Percentiles rank a stretch among this genome's conserved stretches.
Evolutionary conservation across 2,113 vertebrate species (phyloP).

Genomic region (Ifrita kowaldi): DNA sequence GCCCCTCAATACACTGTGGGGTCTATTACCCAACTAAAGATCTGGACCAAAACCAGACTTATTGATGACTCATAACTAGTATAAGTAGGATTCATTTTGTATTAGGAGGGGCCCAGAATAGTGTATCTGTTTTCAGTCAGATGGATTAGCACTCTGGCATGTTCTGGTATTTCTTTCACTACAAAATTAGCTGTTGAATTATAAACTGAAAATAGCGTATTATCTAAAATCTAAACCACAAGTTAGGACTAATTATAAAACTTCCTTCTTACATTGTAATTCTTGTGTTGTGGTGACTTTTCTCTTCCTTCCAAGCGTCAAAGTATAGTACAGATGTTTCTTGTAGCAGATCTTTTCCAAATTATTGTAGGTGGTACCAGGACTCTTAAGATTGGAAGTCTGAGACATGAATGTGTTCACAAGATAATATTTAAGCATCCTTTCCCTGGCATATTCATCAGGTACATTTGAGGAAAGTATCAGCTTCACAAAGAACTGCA

Average conservation of each 20-base stretch:
- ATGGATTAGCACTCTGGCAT: neutral
- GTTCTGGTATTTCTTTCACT: neutral
- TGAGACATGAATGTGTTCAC: neutral
- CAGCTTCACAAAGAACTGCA: neutral
- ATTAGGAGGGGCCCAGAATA: neutral
- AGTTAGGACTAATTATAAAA: neutral
- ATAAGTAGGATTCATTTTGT: neutral
- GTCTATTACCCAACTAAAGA: neutral
- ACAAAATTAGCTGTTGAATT: neutral
- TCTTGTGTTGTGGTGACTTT: neutral
- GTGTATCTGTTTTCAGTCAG: neutral
- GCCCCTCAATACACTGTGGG: no score
- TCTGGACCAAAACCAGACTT: neutral
- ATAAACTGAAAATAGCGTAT: neutral
- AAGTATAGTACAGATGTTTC: neutral
- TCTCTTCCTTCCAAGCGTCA: neutral
- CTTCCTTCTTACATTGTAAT: neutral
- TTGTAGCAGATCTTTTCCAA: neutral
- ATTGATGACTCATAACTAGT: neutral
- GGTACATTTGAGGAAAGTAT: neutral
- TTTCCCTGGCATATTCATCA: neutral
- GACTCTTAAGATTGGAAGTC: neutral
- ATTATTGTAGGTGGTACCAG: neutral
- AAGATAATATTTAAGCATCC: neutral
- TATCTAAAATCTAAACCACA: neutral